Base-by-base conservation (phyloP, 1,140 invertebrate genomes). In the Kradibia gibbosae region DNA sequence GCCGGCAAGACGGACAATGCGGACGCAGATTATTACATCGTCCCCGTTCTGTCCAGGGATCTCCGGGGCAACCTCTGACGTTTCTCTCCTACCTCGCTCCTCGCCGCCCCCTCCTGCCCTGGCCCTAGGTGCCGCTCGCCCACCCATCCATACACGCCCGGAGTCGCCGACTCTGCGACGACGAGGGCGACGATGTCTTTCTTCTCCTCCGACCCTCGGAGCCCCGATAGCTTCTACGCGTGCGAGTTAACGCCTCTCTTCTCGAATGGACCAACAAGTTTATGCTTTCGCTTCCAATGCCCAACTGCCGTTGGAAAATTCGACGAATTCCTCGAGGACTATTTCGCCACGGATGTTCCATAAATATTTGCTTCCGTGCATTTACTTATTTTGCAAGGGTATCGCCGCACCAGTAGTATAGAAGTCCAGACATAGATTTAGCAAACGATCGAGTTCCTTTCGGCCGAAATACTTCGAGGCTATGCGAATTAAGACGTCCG, bases 21-120 rank as follows among this genome's bases (percentile, higher is more conserved):
- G 86, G 88, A 90, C 86, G 87, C 87, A 87, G 89, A 90, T 90
- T 90, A 90, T 90, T 90, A 89, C 88, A 88, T 90, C 87, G 87
- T 83, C 85, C 86, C 84, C 86, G 87, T 84, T 84, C 78, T 85
- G 88, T 85, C 86, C 82, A 83, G 85, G 84, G 80, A 85, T 81
- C 84, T 83, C 85, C 82, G 82, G 81, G 80, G 77, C 81, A 81
- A 84, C 80, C 83, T 83, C 62, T 50, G 15, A 48, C 73, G 53
- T 31, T 15, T 74, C 55, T 67, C 13, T 17, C 73, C 36, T 13
- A 0, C 34, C 8, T 42, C 80, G 17, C 71, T 31, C 71, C 50
- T 28, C 36, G 5, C 17, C 55, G 55, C 55, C 55, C 22, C 45
- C 45, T n/a, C 45, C 45, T 17, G 45, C 17, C 45, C 45, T 17